Base-by-base conservation (phyloP, 2,888 invertebrate genomes). In the Brachyptera putata region DNA sequence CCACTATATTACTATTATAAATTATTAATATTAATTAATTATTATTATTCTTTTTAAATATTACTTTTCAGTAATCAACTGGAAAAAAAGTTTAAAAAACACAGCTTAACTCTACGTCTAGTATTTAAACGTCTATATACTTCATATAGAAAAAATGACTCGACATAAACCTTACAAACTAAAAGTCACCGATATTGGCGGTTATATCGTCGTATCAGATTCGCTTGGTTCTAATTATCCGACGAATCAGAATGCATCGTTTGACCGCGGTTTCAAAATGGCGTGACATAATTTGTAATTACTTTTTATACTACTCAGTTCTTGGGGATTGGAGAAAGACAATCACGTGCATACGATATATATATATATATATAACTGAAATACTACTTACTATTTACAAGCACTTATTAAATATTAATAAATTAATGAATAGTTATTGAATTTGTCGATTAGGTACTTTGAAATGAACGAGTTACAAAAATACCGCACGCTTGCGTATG, bases 1-100 rank as follows among this genome's bases (percentile, higher is more conserved):
- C 49, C 46, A 24, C 37, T 57, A 57, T 60, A 60, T 60, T 60
- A 56, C 39, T 60, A 56, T 53, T 48, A 60, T 60, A 57, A 56
- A 60, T 60, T 60, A 60, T 56, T 56, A 56, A 13, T 41, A 48
- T 53, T 53, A 49, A 59, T 39, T 59, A n/a, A 59, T 59, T 36
- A 25, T n/a, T 59, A 49, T 53, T 58, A 58, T 39, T 53, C 37
- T 39, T 59, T 39, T 59, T 46, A 53, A 43, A 55, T 55, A 34
- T 16, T 26, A 43, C 48, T 22, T 46, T 39, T 60, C 56, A 43
- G 49, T 46, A 34, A 46, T 56, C 25, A 36, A 39, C 36, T 50
- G 50, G 57, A 58, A 58, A 60, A 57, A 57, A 57, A 22, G 46
- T 21, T 46, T 24, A 46, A 46, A 46, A 46, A 13, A 21, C 21